These are phyloP conservation scores for Polypterus bichir DNA, from an alignment of 2,113 vertebrate species.

Conservation along the genomic window DNA sequence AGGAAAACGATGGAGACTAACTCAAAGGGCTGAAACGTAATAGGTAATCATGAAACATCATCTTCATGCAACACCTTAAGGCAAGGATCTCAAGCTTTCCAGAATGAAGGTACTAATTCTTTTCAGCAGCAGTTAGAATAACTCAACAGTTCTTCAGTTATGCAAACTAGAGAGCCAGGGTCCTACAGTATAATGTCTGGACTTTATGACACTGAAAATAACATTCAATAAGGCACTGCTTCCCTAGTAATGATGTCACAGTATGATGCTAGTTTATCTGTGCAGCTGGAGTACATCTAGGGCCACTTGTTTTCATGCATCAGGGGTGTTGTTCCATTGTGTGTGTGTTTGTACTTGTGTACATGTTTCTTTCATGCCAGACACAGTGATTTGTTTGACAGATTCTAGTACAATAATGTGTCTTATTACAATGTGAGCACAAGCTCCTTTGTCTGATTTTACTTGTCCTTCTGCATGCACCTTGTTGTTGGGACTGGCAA, in stretches of 20 bases:
- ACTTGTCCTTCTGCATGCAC: not conserved
- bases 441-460: no score
- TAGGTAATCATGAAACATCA: no score
- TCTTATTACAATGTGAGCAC: no score
- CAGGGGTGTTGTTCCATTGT: not conserved
- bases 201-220: not conserved
- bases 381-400: no score
- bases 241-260: not conserved
- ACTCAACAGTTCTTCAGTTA: not conserved
- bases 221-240: not conserved
- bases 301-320: not conserved
- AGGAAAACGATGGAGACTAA: no score
- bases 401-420: no score
- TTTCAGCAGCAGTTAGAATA: no score
- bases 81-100: no score
- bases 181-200: not conserved
- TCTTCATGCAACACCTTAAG: no score
- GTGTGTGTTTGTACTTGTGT: not conserved
- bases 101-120: no score
- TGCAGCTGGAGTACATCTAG: not conserved
- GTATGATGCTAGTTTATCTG: not conserved
- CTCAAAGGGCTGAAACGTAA: no score
- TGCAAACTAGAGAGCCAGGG: not conserved
- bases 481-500: not conserved
- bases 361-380: not conserved